Evolutionary conservation across 2,797 vertebrate genomes (phyloP), one percentile per base, ranked within the genome.

Genomic region (Tapera naevia): DNA sequence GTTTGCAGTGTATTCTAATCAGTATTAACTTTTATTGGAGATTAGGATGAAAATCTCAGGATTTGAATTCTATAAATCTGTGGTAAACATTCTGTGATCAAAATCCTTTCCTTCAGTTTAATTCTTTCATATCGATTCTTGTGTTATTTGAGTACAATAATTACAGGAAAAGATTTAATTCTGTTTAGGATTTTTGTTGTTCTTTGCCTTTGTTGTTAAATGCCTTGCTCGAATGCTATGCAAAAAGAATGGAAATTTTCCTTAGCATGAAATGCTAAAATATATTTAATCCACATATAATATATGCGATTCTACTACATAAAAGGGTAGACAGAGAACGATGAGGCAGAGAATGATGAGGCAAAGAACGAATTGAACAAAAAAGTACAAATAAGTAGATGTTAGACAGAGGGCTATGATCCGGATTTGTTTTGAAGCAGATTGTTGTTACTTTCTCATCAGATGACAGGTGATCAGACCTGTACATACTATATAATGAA

Each of bases 31-130:
- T 25, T 56, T 88, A 70, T 7, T 61, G 70, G 93, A 96, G 94
- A 95, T 94, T 93, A 94, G 39, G 50, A 61, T 70, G 89, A 60
- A 95, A 95, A 94, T 89, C 80, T 81, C 85, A 81, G 93, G 92
- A 92, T 95, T 93, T 93, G 82, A 86, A 73, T 81, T 89, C 32
- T 75, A 5, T 89, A 91, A 93, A 88, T 89, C 86, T 39, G 41
- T 11, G 24, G 21, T 53, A 94, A 88, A 78, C 48, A 57, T 79
- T 73, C 64, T 72, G 78, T 81, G 72, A 91, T 93, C 66, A 91
- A 85, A 95, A 92, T 69, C 80, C 13, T 8, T 88, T 75, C 62
- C 21, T 72, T 92, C 35, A n/a, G 18, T 75, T 85, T 79, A 80
- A 74, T 83, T 67, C 43, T 79, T 74, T 81, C 18, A 11, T 58